A percentile compares a stretch with the other conserved stretches of the same genome.
phyloP scores from a whole-genome alignment of 2,113 vertebrate species.

The Zosterops borbonicus region DNA sequence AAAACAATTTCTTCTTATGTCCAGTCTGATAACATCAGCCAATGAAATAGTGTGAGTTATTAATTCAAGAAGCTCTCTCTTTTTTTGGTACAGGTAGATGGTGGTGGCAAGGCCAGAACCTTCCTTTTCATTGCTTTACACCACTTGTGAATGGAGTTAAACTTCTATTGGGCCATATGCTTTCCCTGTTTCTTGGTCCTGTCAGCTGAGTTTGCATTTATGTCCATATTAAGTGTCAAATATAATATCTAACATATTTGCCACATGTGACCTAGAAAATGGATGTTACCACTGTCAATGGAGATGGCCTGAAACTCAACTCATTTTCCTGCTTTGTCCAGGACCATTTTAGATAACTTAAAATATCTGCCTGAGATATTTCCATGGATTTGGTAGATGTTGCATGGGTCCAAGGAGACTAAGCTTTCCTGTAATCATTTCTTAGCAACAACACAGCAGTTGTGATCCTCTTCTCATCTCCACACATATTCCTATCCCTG shows the following conservation, averaged over 20 bases:
- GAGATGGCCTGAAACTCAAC: background rate
- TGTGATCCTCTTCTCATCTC: background rate
- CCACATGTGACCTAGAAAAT: background rate
- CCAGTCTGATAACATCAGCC: background rate
- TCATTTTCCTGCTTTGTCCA: background rate
- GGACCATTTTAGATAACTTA: background rate
- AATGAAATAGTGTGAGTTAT: background rate
- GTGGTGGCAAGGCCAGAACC: accelerated
- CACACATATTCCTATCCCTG: accelerated
- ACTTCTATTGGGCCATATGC: accelerated
- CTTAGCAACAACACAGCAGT: background rate
- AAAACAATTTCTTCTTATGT: background rate
- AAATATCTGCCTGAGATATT: background rate
- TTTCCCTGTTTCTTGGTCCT: background rate
- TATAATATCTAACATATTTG: background rate
- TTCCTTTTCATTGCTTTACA: background rate
- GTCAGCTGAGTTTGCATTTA: background rate
- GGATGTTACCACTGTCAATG: background rate
- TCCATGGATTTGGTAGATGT: background rate
- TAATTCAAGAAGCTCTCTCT: background rate
- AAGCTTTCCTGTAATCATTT: background rate
- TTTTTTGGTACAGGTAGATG: background rate
- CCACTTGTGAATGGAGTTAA: background rate
- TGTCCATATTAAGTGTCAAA: background rate
- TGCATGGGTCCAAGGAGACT: background rate